Evolutionary conservation across 2,888 invertebrate species (phyloP), one percentile per base, ranked within the genome.

Genomic region (Polyommatus icarus): DNA sequence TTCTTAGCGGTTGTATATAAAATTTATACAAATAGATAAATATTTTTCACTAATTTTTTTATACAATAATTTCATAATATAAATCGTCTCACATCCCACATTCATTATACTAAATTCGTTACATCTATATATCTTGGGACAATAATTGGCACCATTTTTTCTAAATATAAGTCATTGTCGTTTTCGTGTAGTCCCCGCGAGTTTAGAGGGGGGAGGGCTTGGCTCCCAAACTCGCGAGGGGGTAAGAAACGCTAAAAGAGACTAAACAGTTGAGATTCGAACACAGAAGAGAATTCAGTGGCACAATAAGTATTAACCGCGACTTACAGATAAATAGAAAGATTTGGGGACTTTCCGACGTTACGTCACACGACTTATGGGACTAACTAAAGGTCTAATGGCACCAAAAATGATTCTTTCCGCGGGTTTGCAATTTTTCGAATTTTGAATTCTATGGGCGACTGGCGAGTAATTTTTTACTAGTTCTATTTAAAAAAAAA

Each of bases 1-100:
- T 93, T 94, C 92, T 92, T 91, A 91, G 91, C 90, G 91, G 91
- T 87, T 89, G 90, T 90, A 83, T 91, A 89, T 89, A 92, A 90
- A 91, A 90, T 90, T 88, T 90, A 90, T 89, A 91, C 89, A 91
- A 90, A 90, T 89, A 88, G 85, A 85, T 85, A 87, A 88, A 87
- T 88, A 88, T 85, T 89, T 88, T 84, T 46, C 12, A 85, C 86
- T 87, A 89, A 87, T 79, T 83, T 83, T 80, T 81, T 82, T 84
- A 82, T 83, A 86, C 81, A 85, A 84, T 84, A 84, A 84, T 84
- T 86, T 86, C 84, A 88, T 86, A 85, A 87, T 88, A 87, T 86
- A 87, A 87, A 86, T 87, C 83, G 86, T 85, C 85, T 85, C 83
- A 85, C 82, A 84, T 85, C 82, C 85, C 82, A 84, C 83, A 81